Percentiles rank a stretch among this genome's conserved stretches.
Conservation (phyloP, 1,140 invertebrate genomes). For the Drosophila guanche region DNA sequence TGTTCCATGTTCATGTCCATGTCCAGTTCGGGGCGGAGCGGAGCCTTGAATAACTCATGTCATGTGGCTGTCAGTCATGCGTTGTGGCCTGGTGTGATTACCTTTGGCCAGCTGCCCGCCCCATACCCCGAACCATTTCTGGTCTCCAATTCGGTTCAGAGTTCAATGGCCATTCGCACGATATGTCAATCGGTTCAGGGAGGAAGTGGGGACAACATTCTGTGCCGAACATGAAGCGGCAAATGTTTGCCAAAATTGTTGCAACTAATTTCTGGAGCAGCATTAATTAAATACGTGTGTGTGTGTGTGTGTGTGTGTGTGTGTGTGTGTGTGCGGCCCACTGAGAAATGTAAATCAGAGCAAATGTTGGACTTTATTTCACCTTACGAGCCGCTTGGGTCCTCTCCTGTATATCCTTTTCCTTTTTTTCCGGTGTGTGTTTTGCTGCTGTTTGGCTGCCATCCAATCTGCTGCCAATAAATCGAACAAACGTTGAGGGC, state of each 20-base stretch:
- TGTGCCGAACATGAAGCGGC: not conserved
- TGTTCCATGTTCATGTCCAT: not conserved
- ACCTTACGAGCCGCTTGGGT: not conserved
- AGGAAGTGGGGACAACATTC: not conserved
- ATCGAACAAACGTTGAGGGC: not conserved
- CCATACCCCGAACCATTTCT: not conserved
- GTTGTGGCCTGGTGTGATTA: constrained; percentile 39
- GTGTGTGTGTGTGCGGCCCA: not conserved
- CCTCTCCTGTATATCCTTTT: not conserved
- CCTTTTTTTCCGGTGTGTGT: not conserved
- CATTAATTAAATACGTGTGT: constrained; percentile 35
- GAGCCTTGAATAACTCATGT: constrained; percentile 48
- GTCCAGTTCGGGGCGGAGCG: no score
- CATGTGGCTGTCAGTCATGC: constrained; percentile 3
- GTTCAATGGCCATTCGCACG: constrained; percentile 47
- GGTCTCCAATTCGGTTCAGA: constrained; percentile 1
- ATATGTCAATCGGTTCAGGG: constrained; percentile 41
- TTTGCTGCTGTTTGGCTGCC: constrained; percentile 17
- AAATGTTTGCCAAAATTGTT: constrained; percentile 35
- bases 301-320: not conserved
- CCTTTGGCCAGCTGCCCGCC: constrained; percentile 26
- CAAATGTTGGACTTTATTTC: no score
- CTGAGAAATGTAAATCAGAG: constrained; percentile 8
- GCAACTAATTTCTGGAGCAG: constrained; percentile 32
- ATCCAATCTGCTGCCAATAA: constrained; percentile 6